These are phyloP conservation scores for Oreochromis mossambicus DNA, from an alignment of 2,797 vertebrate species.

Conservation along the genomic window DNA sequence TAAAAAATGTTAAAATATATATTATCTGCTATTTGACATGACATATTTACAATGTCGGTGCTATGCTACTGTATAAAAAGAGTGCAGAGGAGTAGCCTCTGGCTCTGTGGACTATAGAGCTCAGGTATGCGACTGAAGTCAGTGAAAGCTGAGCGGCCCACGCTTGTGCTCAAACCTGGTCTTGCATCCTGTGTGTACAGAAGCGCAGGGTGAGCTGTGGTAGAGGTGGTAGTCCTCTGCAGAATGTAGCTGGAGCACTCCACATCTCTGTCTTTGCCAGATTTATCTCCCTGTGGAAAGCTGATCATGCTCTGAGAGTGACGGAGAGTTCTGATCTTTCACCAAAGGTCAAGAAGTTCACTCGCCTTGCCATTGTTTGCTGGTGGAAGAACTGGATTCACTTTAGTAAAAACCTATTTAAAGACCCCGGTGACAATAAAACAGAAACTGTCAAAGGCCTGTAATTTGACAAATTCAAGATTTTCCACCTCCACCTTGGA, in stretches of 20 bases:
- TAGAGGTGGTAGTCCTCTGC: conserved; percentile 27
- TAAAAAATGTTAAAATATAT: not conserved
- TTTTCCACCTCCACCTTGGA: conserved; percentile 40
- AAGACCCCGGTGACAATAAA: not conserved
- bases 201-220: conserved; percentile 53
- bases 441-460: not conserved
- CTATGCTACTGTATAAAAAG: not conserved
- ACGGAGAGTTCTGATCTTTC: not conserved
- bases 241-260: conserved; percentile 8
- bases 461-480: not conserved
- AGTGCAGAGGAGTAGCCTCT: not conserved
- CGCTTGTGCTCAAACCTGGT: conserved; percentile 47
- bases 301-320: conserved; percentile 7
- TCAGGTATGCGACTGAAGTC: conserved; percentile 66
- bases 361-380: not conserved
- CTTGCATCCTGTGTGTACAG: conserved; percentile 47
- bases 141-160: conserved; percentile 68
- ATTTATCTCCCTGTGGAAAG: not conserved
- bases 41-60: not conserved
- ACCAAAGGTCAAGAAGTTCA: not conserved
- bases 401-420: not conserved
- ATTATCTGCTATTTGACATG: not conserved
- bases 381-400: not conserved
- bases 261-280: conserved; percentile 24
- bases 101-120: conserved; percentile 39